Evolutionary conservation across 2,797 vertebrate species (phyloP), one percentile per base, ranked within the genome.

Genomic region (Arnoldichthys spilopterus): DNA sequence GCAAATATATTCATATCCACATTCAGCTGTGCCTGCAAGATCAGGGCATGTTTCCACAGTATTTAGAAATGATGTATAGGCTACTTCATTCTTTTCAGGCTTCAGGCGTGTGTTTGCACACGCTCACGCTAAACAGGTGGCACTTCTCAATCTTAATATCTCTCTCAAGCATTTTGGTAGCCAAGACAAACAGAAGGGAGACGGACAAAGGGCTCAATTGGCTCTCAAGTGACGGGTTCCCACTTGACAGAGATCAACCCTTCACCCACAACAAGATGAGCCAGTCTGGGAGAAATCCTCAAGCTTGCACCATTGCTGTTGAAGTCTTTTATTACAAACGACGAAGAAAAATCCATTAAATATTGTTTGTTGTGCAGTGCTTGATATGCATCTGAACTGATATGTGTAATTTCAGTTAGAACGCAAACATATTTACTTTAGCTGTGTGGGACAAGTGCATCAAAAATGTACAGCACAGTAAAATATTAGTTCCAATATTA

Each of bases 1-100:
- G 77, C 73, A 68, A 53, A 72, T 67, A 81, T 71, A 83, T 79
- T 64, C 76, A 79, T 37, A 72, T 68, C 6, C 28, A 51, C 30
- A 34, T 26, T 59, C 51, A 37, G 53, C 66, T 64, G 56, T 43
- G 45, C 26, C 34, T 51, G 37, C 49, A 40, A 75, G 64, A 75
- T 47, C 26, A 18, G 24, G 16, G 37, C 18, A 49, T 30, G 43
- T 69, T 76, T 43, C 75, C 66, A 77, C 43, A 53, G 67, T 70
- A 34, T 49, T 70, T 32, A 54, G 47, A 70, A 53, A 22, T 70
- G 49, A 70, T 53, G 68, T 32, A 53, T 51, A 51, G 49, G 47
- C 13, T 70, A 20, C 30, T 32, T 7, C 30, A 9, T 20, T 18
- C 28, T 6, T 51, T 26, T 22, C 24, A 1, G 64, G 26, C 24